phyloP scores from a whole-genome alignment of 2,888 invertebrate genomes.

The Timema podura region DNA sequence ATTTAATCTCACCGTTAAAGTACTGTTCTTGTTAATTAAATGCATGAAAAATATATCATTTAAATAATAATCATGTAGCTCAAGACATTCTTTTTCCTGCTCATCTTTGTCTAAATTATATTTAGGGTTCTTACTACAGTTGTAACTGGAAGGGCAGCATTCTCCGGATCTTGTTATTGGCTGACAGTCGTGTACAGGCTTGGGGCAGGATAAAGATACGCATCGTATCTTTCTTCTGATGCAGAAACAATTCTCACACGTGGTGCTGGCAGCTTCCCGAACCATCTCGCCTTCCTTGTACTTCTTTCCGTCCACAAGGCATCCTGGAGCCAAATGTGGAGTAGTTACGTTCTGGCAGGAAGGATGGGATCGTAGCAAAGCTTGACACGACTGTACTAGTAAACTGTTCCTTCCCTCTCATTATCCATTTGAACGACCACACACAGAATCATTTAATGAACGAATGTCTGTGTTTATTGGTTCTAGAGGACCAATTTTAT shows the following conservation, averaged over 20 bases:
- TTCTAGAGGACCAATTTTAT: no score
- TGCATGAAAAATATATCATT: no score
- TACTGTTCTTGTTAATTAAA: no score
- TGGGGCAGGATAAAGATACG: constrained; percentile 70
- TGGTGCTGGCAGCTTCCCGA: constrained; percentile 51
- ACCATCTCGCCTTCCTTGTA: constrained; percentile 70
- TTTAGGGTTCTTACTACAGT: constrained; percentile 59
- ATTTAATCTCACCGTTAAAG: no score
- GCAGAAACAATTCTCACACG: constrained; percentile 79
- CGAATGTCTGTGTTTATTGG: no score
- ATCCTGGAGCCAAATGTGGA: constrained; percentile 50
- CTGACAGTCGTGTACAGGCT: constrained; percentile 67
- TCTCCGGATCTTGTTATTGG: constrained; percentile 72
- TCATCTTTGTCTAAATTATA: neutral
- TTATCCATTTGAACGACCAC: no score
- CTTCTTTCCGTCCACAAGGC: constrained; percentile 56
- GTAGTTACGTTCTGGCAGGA: neutral
- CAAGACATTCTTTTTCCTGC: no score
- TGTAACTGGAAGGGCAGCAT: constrained; percentile 81
- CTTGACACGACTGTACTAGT: no score
- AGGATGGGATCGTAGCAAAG: no score
- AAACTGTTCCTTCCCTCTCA: no score
- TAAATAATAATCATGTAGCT: no score
- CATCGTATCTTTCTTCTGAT: constrained; percentile 69
- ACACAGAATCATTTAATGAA: no score